Base-by-base conservation (phyloP, 2,888 invertebrate species). In the Acleris emargana region DNA sequence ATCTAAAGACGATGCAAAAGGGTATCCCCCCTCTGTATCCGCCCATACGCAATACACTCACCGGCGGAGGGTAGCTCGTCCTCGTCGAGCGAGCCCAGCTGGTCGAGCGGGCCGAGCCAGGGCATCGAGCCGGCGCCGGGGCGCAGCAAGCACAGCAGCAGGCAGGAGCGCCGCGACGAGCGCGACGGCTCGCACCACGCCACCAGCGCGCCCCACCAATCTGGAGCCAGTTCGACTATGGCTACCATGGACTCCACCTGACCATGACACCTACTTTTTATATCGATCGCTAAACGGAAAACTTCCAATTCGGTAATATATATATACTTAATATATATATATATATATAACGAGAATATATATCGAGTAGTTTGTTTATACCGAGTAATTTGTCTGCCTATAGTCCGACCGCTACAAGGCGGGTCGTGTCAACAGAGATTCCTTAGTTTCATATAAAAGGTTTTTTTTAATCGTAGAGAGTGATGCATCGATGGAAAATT, bases 191-290 rank as follows among this genome's bases (percentile, higher is more conserved):
- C 99, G 16, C 98, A 97, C 96, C 97, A 98, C 0, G 98, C 97
- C 76, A 97, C 96, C 67, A 99, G 93, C 69, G 98, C 96, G n/a
- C 99, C 99, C 92, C 95, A 98, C 99, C 99, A 99, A 73, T 97
- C 96, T 0, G 95, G 93, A 67, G 96, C 96, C 0, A 99, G 90
- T 62, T 95, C 93, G 52, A 98, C 97, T 42, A 99, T 85, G 0
- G 98, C 99, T 0, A 97, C 96, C 96, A 98, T 97, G 73, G 96
- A 96, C 89, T 98, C 98, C 50, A 97, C 95, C 94, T 95, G 63
- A 67, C 57, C 49, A 25, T 16, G 47, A 45, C 45, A 45, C 45
- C 13, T 38, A 45, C 45, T n/a, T 2, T 45, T n/a, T 1, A 17
- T 6, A 45, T n/a, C 16, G 45, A n/a, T 45, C n/a, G 13, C 38